Base-by-base conservation (phyloP, 2,888 invertebrate genomes). In the Colostygia pectinataria region DNA sequence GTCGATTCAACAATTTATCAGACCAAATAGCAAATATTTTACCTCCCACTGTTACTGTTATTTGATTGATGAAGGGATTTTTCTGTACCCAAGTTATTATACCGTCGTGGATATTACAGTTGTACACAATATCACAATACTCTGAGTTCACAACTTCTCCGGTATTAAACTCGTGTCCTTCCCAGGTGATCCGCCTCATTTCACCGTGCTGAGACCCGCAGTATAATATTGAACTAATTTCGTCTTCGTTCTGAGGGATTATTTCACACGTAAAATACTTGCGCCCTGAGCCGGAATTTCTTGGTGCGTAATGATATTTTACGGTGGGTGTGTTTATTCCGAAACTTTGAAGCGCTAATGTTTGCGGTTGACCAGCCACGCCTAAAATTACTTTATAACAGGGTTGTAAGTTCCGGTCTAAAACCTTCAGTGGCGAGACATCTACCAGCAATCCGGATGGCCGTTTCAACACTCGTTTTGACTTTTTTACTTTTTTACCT, bases 11-110 rank as follows among this genome's bases (percentile, higher is more conserved):
- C 24, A 94, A 90, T 49, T 93, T 91, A 45, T 95, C 93, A 56
- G 92, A 92, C 96, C 96, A 96, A 43, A 96, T 76, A 0, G 95
- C 94, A 69, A 95, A 93, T 43, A 94, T 91, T 75, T 92, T 94
- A 4, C 95, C 95, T 0, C 96, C 96, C 4, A 95, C 91, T 2
- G 95, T 94, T 4, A 94, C 80, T 24, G 95, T 83, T 4, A 95
- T 67, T 49, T 93, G 84, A 18, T 85, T 81, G 46, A 93, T 85
- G 55, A 92, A 92, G 0, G 92, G 93, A 62, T 95, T 95, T 69
- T 92, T 90, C 28, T 87, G 78, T 2, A 92, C 77, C 12, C 90
- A 80, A 0, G 92, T 85, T 31, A 96, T 77, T 0, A 95, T 93
- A 0, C 95, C 96, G 66, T 95, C 95, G 65, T 96, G 96, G 45